These are phyloP conservation scores for Acanthisitta chloris DNA, from an alignment of 2,113 vertebrate species.

Conservation along the genomic window DNA sequence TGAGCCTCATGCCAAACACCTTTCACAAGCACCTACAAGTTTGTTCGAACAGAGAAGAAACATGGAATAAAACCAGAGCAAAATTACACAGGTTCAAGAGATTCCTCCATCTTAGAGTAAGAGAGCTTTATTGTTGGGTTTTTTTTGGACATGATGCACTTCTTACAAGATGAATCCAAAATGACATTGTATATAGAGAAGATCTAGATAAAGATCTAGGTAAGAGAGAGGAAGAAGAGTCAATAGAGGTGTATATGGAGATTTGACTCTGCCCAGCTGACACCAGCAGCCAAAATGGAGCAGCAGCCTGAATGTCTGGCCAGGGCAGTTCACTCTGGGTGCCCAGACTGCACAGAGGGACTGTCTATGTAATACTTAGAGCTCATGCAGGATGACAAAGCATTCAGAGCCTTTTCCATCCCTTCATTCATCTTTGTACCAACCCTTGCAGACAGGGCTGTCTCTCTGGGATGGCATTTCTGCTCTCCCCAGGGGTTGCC, in stretches of 20 bases:
- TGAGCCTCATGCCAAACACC: neutral
- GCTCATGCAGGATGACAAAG: neutral
- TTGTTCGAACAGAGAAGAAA: neutral
- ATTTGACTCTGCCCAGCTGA: neutral
- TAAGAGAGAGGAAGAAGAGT: neutral
- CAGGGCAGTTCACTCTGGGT: neutral
- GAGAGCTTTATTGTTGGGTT: neutral
- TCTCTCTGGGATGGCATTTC: neutral
- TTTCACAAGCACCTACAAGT: neutral
- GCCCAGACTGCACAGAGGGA: neutral
- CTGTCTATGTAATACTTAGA: neutral
- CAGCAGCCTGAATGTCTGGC: neutral
- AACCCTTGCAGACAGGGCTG: neutral
- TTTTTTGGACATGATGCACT: neutral
- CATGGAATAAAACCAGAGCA: neutral
- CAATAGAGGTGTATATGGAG: neutral
- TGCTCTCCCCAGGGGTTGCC: fast-evolving
- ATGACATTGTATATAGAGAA: neutral
- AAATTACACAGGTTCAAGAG: neutral
- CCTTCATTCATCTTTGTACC: neutral
- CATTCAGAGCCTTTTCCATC: neutral
- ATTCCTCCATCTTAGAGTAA: neutral
- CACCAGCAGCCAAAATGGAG: neutral
- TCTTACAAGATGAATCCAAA: neutral
- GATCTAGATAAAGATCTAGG: neutral